These are phyloP conservation scores for Drosophila anomalipes DNA, from an alignment of 2,888 invertebrate species.

Conservation along the genomic window DNA sequence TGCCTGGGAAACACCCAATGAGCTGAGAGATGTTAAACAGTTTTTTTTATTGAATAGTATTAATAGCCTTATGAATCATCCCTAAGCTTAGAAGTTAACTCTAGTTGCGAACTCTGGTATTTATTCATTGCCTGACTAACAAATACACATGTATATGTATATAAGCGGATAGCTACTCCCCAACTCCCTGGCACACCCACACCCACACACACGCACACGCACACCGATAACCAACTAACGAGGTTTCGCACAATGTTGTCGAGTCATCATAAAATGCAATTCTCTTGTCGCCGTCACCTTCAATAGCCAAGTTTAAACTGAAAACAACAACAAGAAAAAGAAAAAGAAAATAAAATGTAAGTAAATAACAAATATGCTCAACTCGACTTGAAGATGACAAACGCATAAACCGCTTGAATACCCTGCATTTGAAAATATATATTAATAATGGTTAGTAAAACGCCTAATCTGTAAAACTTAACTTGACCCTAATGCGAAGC, in stretches of 20 bases:
- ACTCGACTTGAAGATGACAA: constrained; percentile 8
- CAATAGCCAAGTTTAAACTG: constrained; percentile 68
- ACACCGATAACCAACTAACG: constrained; percentile 30
- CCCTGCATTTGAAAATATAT: not conserved
- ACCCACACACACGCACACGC: not conserved
- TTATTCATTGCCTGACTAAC: constrained; percentile 20
- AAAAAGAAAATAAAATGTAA: constrained; percentile 23
- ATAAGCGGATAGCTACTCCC: constrained; percentile 3
- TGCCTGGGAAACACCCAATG: not conserved
- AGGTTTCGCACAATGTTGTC: constrained; percentile 52
- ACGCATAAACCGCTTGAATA: not conserved
- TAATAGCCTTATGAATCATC: constrained; percentile 18
- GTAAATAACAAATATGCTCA: not conserved
- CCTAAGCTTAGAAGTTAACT: not conserved
- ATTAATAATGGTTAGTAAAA: not conserved
- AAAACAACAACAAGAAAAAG: constrained; percentile 40
- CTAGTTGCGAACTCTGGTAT: constrained; percentile 9
- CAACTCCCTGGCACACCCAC: not conserved
- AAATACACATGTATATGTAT: not conserved
- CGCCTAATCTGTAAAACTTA: constrained; percentile 34
- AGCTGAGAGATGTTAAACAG: not conserved
- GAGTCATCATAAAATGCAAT: constrained; percentile 70
- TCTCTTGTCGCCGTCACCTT: constrained; percentile 66
- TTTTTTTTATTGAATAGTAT: constrained; percentile 23
- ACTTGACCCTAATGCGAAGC: constrained; percentile 65